A percentile compares a stretch with the other conserved stretches of the same genome.
Evolutionary conservation across 2,888 invertebrate genomes (phyloP).

Genomic region (Microplitis deprimator): DNA sequence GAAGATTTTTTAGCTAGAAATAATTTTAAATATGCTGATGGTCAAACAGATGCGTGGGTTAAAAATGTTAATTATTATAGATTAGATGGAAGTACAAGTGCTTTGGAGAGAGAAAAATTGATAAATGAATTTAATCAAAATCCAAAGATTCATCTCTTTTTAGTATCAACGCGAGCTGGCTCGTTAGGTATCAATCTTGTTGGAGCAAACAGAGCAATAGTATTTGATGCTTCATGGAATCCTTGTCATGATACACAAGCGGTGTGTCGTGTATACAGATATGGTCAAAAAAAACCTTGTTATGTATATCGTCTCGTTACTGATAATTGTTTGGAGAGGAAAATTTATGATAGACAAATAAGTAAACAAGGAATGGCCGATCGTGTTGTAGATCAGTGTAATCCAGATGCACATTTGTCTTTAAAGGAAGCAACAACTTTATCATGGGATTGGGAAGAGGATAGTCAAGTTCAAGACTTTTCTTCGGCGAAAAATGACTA

Average conservation of each 20-base stretch:
- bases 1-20: conserved; percentile 91
- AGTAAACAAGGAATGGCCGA: conserved; percentile 99
- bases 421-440: conserved; percentile 91
- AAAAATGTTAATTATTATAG: conserved; percentile 91
- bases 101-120: conserved; percentile 93
- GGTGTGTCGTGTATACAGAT: conserved; percentile 91
- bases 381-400: conserved; percentile 97
- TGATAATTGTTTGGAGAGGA: conserved; percentile 97
- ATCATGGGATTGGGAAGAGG: conserved; percentile 91
- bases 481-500: conserved; percentile 81
- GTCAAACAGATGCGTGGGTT: conserved; percentile 84
- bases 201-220: conserved; percentile 96
- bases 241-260: conserved; percentile 99
- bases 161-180: conserved; percentile 97
- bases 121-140: conserved; percentile 97
- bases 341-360: conserved; percentile 98
- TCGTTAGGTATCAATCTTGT: conserved; percentile 97
- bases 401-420: conserved; percentile 94
- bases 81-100: conserved; percentile 95
- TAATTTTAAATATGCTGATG: conserved; percentile 74
- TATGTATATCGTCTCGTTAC: conserved; percentile 97
- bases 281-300: conserved; percentile 94
- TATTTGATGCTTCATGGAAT: conserved; percentile 99
- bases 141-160: conserved; percentile 88
- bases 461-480: conserved; percentile 84